These are phyloP conservation scores for Hippopotamyrus pictus DNA, from an alignment of 2,797 vertebrate genomes.

Conservation along the genomic window DNA sequence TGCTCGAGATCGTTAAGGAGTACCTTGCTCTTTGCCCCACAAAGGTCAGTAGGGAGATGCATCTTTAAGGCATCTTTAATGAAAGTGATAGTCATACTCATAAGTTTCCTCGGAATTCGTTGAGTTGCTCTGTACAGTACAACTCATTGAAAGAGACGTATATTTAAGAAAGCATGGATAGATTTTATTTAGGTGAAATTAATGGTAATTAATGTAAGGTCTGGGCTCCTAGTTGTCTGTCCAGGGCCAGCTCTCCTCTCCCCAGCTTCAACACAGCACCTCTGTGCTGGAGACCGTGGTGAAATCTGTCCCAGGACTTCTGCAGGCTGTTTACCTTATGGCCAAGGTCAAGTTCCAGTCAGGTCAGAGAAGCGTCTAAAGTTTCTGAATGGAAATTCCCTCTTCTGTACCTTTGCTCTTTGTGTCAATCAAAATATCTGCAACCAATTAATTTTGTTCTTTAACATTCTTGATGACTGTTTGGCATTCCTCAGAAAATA, in stretches of 20 bases:
- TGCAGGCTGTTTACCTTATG: slow-evolving; percentile 76
- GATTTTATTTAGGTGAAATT: not conserved
- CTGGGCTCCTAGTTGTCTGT: slow-evolving; percentile 55
- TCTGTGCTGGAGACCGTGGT: slow-evolving; percentile 84
- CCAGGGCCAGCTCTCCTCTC: slow-evolving; percentile 70
- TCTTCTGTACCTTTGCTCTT: not conserved
- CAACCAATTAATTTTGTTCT: not conserved
- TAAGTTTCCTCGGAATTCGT: not conserved
- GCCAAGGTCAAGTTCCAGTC: slow-evolving; percentile 89
- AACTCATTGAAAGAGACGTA: not conserved
- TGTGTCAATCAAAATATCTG: not conserved
- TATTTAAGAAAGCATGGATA: not conserved
- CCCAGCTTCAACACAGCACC: slow-evolving; percentile 76
- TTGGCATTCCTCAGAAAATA: not conserved
- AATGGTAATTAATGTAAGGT: not conserved
- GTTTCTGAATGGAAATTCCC: not conserved
- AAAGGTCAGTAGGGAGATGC: slow-evolving; percentile 60
- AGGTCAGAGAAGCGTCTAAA: slow-evolving; percentile 59
- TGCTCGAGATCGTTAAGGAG: slow-evolving; percentile 81
- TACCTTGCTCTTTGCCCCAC: slow-evolving; percentile 82
- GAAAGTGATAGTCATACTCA: not conserved
- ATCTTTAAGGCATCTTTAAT: not conserved
- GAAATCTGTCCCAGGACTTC: slow-evolving; percentile 81
- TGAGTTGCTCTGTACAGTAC: not conserved
- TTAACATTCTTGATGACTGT: not conserved